Percentiles rank a stretch among this genome's conserved stretches.
phyloP scores from a whole-genome alignment of 2,797 vertebrate species.

The Enoplosus armatus region DNA sequence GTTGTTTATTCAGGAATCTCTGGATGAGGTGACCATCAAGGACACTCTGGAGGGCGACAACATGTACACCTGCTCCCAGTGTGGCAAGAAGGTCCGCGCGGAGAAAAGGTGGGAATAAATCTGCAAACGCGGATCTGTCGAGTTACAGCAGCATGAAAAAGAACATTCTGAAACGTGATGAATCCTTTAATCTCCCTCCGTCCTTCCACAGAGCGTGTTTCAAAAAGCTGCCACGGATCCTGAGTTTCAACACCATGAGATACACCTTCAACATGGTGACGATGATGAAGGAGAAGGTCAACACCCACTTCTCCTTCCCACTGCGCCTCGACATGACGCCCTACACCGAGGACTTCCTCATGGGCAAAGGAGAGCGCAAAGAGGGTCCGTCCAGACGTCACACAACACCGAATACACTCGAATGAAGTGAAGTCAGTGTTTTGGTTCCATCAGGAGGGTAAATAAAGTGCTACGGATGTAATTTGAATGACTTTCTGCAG shows the following conservation, averaged over 20 bases:
- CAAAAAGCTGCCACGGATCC: constrained; percentile 97
- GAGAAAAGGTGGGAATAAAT: constrained; percentile 90
- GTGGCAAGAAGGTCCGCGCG: constrained; percentile 97
- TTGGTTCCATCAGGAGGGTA: background rate
- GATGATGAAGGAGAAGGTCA: constrained; percentile 99
- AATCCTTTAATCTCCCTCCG: background rate
- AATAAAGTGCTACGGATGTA: background rate
- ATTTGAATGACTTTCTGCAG: constrained; percentile 68
- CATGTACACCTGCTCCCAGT: constrained; percentile 99
- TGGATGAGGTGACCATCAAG: constrained; percentile 99
- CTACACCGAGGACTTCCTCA: constrained; percentile 98
- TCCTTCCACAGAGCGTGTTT: constrained; percentile 91
- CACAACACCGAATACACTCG: background rate
- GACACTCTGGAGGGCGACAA: constrained; percentile 99
- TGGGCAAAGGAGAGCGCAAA: constrained; percentile 96
- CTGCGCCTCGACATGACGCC: constrained; percentile 98
- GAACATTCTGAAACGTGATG: too few species aligned
- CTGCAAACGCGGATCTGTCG: too few species aligned
- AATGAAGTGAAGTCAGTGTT: background rate
- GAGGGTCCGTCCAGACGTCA: constrained; percentile 85
- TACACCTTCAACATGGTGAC: constrained; percentile 99
- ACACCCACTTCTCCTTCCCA: constrained; percentile 98
- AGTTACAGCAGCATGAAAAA: too few species aligned
- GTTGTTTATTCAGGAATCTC: constrained; percentile 88
- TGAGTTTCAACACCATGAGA: constrained; percentile 99